Evolutionary conservation across 2,888 invertebrate genomes (phyloP), one percentile per base, ranked within the genome.

Genomic region (Poecilobothrus nobilitatus): DNA sequence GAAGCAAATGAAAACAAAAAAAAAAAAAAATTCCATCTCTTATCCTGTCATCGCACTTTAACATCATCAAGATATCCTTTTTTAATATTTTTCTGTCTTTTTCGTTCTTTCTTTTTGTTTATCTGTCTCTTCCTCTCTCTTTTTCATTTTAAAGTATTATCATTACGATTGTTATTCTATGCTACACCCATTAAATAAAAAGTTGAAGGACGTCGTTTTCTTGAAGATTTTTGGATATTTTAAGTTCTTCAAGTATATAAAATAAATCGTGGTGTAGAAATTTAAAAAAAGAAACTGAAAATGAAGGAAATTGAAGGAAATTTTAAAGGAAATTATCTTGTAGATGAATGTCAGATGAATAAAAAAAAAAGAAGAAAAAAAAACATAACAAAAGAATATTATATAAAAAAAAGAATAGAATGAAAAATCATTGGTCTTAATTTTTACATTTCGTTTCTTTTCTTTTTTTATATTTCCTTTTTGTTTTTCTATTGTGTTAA

Each of bases 281-380:
- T 27, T 5, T 53, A 18, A 53, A 18, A 8, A 37, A 8, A 10
- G 12, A 53, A n/a, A 53, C 7, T 53, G 53, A 53, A 53, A 53
- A 53, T 53, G 53, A 53, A 53, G 53, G 53, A 53, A 53, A 53
- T 53, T 53, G 53, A 53, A 53, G 53, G 53, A 53, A 53, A 53
- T 53, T 53, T 53, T 53, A 18, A 53, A 53, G 53, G 53, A 53
- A 53, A 53, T 53, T 53, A 53, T 53, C 53, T 53, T 53, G 53
- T 53, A 53, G 53, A 53, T 53, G 53, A 53, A 53, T 53, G 53
- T 53, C n/a, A 53, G 53, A 53, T 18, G 53, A 53, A 53, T 15
- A 53, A 53, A 53, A 12, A 53, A 53, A 18, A 41, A 53, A 53
- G 18, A 53, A 18, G 1, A n/a, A 53, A 37, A 37, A 37, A 37